Conservation (phyloP, 2,888 invertebrate genomes). For the Orchestes rusci region DNA sequence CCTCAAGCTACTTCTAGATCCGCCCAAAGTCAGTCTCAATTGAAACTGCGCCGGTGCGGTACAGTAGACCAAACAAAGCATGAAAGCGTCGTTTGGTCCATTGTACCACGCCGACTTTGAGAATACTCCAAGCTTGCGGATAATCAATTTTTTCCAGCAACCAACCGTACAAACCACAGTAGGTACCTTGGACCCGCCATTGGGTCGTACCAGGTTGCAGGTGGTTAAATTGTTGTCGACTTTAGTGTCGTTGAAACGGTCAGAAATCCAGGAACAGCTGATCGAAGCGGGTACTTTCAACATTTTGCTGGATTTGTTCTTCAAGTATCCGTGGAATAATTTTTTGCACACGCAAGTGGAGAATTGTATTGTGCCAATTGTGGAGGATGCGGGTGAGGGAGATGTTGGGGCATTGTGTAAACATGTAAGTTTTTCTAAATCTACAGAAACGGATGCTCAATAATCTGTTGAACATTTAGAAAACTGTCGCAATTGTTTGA, state of each 20-base stretch:
- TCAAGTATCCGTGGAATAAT: slow-evolving; percentile 88
- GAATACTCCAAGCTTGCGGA: no score
- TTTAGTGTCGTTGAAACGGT: slow-evolving; percentile 64
- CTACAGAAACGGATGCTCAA: no score
- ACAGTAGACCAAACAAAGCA: no score
- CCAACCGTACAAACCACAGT: slow-evolving; percentile 65
- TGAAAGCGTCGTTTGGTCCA: no score
- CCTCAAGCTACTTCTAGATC: slow-evolving; percentile 59
- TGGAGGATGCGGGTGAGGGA: slow-evolving; percentile 43
- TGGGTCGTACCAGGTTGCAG: slow-evolving; percentile 75
- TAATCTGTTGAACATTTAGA: no score
- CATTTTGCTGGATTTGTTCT: slow-evolving; percentile 76
- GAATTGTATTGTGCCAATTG: slow-evolving; percentile 67
- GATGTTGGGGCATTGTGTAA: slow-evolving; percentile 46
- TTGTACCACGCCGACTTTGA: no score
- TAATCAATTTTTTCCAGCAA: no score
- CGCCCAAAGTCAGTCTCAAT: slow-evolving; percentile 55
- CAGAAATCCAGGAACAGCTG: slow-evolving; percentile 59
- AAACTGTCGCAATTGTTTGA: no score
- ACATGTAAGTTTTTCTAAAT: slow-evolving; percentile 47
- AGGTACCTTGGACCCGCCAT: slow-evolving; percentile 63
- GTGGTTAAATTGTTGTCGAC: slow-evolving; percentile 72
- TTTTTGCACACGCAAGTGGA: slow-evolving; percentile 89
- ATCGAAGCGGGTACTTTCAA: slow-evolving; percentile 49
- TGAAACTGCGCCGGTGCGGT: no score